Percentiles rank a stretch among this genome's conserved stretches.
These are phyloP conservation scores for Caenorhabditis becei DNA, from an alignment of 2,888 invertebrate genomes.

Conservation along the genomic window DNA sequence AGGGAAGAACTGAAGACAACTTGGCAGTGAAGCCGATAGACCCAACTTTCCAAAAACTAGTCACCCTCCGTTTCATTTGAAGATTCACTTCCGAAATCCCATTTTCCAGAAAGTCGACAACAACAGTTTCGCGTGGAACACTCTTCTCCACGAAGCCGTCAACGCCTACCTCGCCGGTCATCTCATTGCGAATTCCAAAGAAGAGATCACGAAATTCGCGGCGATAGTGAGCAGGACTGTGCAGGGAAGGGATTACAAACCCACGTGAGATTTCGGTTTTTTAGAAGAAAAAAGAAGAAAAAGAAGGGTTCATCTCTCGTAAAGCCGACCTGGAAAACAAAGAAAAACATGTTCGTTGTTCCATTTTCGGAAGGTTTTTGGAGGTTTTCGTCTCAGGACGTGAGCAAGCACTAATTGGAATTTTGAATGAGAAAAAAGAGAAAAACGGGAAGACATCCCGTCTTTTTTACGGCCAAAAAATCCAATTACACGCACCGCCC, in stretches of 20 bases:
- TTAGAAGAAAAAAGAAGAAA: too few species aligned
- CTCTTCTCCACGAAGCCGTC: constrained; percentile 50
- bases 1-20: background rate
- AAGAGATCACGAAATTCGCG: constrained; percentile 52
- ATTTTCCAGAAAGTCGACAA: constrained; percentile 52
- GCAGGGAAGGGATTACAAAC: constrained; percentile 53
- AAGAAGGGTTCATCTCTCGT: background rate
- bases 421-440: constrained; percentile 14
- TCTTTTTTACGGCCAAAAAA: background rate
- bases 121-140: constrained; percentile 53
- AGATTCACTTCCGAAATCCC: too few species aligned
- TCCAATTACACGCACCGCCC: constrained; percentile 27
- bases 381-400: background rate
- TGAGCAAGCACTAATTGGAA: constrained; percentile 1
- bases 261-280: constrained; percentile 37
- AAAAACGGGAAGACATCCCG: too few species aligned
- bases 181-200: constrained; percentile 47
- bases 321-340: too few species aligned
- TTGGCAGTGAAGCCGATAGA: too few species aligned
- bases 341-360: constrained; percentile 1
- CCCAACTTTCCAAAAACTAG: too few species aligned
- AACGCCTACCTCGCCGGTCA: constrained; percentile 44
- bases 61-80: too few species aligned
- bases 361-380: background rate
- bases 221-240: constrained; percentile 50